These are phyloP conservation scores for Dromiciops gliroides DNA, from an alignment of 2,113 vertebrate genomes.

Conservation along the genomic window DNA sequence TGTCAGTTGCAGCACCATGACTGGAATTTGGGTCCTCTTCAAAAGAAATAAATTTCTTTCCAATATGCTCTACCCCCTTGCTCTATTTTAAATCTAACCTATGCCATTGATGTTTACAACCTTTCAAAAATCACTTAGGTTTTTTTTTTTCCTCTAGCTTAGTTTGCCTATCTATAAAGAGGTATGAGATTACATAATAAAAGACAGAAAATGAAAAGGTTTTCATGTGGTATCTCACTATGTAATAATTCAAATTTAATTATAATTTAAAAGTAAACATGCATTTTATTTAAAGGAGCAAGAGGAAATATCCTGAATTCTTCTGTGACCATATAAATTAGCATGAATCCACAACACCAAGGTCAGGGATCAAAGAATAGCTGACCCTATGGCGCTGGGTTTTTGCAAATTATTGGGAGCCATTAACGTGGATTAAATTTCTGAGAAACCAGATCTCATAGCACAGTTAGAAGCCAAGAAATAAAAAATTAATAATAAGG, in stretches of 20 bases:
- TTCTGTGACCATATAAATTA: background rate
- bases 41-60: background rate
- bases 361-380: background rate
- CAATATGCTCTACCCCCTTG: background rate
- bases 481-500: background rate
- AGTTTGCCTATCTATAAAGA: background rate
- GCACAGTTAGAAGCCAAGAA: background rate
- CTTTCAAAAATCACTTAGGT: too few relatives aligned
- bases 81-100: background rate
- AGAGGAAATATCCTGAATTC: background rate
- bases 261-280: background rate
- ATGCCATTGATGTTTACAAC: background rate
- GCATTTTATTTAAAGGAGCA: slow-evolving; percentile 21
- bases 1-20: background rate
- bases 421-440: background rate
- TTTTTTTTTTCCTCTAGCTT: too few relatives aligned
- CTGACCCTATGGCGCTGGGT: background rate
- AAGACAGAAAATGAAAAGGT: slow-evolving; percentile 5
- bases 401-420: background rate
- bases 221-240: background rate
- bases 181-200: background rate
- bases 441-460: background rate
- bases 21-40: background rate
- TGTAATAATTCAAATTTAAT: background rate
- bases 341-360: background rate